Evolutionary conservation across 2,113 vertebrate species (phyloP).

Genomic region (Apeltes quadracus): DNA sequence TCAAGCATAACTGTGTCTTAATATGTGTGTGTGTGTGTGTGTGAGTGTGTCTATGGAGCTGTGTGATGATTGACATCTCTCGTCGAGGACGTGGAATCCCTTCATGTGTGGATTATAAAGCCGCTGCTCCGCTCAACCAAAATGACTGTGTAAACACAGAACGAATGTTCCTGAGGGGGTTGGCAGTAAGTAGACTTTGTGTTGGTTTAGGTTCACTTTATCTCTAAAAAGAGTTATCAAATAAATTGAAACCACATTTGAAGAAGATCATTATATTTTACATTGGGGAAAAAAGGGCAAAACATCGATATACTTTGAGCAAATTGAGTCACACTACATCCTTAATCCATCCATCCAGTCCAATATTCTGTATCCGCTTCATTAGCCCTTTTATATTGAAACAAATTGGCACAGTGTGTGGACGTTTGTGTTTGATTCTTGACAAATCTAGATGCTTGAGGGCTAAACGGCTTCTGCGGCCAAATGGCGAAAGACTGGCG

Average conservation of each 20-base stretch:
- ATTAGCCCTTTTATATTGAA: conserved; percentile 3
- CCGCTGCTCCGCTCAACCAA: conserved; percentile 5
- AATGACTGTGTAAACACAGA: conserved; percentile 7
- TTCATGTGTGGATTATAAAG: conserved; percentile 17
- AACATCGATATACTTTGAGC: background rate
- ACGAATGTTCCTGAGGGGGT: background rate
- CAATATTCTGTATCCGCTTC: conserved; percentile 10
- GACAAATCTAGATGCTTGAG: conserved; percentile 3
- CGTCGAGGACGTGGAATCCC: conserved; percentile 1
- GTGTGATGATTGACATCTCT: conserved; percentile 19
- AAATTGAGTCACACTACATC: background rate
- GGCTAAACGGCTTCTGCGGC: background rate
- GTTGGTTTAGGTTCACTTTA: conserved; percentile 4
- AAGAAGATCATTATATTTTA: background rate
- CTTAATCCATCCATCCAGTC: background rate
- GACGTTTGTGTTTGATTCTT: background rate
- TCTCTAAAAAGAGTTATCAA: background rate
- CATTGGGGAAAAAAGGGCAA: background rate
- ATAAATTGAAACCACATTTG: background rate
- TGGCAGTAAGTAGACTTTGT: background rate
- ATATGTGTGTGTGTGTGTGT: background rate
- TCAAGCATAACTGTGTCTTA: background rate
- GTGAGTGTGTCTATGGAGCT: background rate
- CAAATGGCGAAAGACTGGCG: background rate
- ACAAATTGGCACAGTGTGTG: background rate